Evolutionary conservation across 1,140 invertebrate genomes (phyloP).

Genomic region (Cotesia typhae): DNA sequence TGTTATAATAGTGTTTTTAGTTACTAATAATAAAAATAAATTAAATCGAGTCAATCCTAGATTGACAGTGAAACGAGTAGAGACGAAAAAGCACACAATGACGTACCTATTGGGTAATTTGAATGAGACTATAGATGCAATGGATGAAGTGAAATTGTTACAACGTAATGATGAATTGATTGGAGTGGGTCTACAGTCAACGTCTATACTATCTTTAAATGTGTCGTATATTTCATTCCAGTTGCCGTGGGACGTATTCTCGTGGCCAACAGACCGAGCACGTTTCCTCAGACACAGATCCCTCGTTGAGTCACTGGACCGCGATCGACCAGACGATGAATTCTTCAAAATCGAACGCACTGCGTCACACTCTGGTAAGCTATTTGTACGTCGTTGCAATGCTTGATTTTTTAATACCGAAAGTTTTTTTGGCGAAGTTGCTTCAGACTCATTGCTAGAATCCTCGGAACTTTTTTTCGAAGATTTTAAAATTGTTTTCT

Average conservation of each 20-base stretch:
- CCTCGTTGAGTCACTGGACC: conserved; percentile 34
- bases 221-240: conserved; percentile 22
- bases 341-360: conserved; percentile 53
- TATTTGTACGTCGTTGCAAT: conserved; percentile 39
- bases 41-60: background rate
- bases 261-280: conserved; percentile 51
- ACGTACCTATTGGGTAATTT: conserved; percentile 40
- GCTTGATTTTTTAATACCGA: conserved; percentile 48
- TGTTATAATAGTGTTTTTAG: background rate
- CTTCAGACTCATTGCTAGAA: conserved; percentile 33
- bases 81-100: conserved; percentile 19
- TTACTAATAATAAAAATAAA: background rate
- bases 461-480: conserved; percentile 72
- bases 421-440: conserved; percentile 48
- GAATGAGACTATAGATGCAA: conserved; percentile 40
- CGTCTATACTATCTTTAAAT: conserved; percentile 8
- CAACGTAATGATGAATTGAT: conserved; percentile 25
- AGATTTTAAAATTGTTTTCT: conserved; percentile 82
- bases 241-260: conserved; percentile 35
- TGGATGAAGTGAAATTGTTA: conserved; percentile 32
- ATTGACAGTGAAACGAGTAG: background rate
- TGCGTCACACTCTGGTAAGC: conserved; percentile 44
- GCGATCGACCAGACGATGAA: conserved; percentile 30
- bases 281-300: conserved; percentile 51
- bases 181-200: conserved; percentile 15